phyloP scores from a whole-genome alignment of 2,888 invertebrate genomes.

The Phortica okadai region DNA sequence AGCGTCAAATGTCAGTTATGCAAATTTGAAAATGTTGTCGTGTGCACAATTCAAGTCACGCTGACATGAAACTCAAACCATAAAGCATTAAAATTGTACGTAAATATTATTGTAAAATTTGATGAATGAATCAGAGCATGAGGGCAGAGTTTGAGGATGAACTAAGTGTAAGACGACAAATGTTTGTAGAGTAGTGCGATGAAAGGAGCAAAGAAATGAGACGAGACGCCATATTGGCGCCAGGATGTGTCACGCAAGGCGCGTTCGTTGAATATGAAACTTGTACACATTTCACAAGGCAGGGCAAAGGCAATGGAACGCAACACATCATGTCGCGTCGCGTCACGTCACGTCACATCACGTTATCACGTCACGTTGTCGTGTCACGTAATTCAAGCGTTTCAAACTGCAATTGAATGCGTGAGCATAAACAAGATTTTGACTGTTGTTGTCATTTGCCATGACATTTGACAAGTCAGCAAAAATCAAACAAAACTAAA shows the following conservation, averaged over 20 bases:
- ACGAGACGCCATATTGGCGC: neutral
- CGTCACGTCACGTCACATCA: neutral
- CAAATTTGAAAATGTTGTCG: neutral
- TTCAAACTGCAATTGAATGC: neutral
- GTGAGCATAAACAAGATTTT: neutral
- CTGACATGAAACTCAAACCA: neutral
- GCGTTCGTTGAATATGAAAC: no score
- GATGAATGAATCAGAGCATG: neutral
- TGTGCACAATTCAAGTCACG: neutral
- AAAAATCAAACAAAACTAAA: neutral
- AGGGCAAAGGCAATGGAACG: neutral
- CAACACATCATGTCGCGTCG: neutral
- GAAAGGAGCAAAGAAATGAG: neutral
- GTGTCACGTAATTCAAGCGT: neutral
- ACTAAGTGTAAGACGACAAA: no score
- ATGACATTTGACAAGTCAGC: neutral
- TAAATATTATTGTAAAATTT: neutral
- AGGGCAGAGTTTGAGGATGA: neutral
- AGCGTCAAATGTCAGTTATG: neutral
- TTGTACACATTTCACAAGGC: neutral
- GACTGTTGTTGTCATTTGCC: neutral
- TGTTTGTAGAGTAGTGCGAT: neutral
- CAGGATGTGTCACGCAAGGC: no score
- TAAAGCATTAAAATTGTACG: neutral
- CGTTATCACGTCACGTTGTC: neutral